phyloP scores from a whole-genome alignment of 2,888 invertebrate species.

The Synergus umbraculus region DNA sequence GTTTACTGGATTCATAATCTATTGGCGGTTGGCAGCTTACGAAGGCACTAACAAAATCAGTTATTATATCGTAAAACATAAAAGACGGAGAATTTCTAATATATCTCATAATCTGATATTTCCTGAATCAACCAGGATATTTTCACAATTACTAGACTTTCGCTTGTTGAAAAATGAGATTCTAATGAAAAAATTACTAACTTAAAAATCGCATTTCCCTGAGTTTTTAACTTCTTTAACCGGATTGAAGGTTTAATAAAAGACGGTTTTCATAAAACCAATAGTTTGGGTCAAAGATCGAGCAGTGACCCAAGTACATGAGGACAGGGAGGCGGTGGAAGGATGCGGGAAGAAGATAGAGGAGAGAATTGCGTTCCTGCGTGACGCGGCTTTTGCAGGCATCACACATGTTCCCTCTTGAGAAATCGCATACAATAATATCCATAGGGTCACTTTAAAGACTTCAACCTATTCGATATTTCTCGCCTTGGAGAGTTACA shows the following conservation, averaged over 20 bases:
- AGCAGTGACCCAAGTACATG: slow-evolving; percentile 5
- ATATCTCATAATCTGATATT: no score
- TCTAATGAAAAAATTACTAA: not conserved
- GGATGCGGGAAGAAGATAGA: slow-evolving; percentile 3
- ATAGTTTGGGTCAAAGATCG: slow-evolving; percentile 2
- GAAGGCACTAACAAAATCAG: no score
- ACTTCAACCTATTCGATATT: slow-evolving; percentile 47
- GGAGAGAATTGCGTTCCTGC: slow-evolving; percentile 63
- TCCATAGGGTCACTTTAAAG: slow-evolving; percentile 50
- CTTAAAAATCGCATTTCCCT: no score
- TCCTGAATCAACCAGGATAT: no score
- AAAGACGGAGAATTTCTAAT: no score
- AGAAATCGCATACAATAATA: slow-evolving; percentile 53
- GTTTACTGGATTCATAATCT: not conserved
- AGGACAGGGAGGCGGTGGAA: slow-evolving; percentile 5
- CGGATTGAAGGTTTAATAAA: not conserved
- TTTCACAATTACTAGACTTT: no score
- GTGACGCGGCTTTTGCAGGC: slow-evolving; percentile 72
- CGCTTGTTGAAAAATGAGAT: not conserved
- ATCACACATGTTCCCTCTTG: slow-evolving; percentile 70
- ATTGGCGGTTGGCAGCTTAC: not conserved
- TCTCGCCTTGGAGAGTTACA: slow-evolving; percentile 2
- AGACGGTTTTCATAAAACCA: not conserved
- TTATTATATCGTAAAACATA: no score
- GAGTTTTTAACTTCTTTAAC: no score